Percentiles rank a stretch among this genome's conserved stretches.
Conservation (phyloP, 2,797 vertebrate genomes). For the Enteromius fasciolatus region DNA sequence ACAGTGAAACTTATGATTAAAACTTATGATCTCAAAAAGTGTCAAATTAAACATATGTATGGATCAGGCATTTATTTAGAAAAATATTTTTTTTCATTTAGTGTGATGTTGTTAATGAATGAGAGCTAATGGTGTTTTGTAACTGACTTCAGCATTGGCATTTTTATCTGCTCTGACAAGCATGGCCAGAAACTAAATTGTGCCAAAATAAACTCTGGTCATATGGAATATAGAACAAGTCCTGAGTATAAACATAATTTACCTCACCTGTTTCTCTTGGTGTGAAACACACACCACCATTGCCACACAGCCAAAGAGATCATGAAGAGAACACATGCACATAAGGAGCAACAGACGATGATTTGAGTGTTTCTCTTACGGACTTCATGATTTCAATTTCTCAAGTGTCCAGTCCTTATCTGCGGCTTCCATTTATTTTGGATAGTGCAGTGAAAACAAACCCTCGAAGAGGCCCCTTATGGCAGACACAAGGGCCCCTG, state of each 20-base stretch:
- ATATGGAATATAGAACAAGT: not conserved
- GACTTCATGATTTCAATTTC: conserved; percentile 25
- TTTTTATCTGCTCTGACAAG: conserved; percentile 2
- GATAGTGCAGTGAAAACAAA: conserved; percentile 44
- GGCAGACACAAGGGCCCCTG: conserved; percentile 65
- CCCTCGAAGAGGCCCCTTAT: conserved; percentile 50
- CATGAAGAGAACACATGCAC: not conserved
- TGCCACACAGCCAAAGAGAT: not conserved
- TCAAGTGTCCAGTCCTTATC: conserved; percentile 44
- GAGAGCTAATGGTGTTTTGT: not conserved
- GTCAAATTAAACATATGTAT: not conserved
- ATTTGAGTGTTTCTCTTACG: conserved; percentile 12
- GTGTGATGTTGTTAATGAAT: not conserved
- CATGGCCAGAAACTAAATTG: conserved; percentile 10
- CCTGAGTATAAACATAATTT: conserved; percentile 17
- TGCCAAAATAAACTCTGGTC: not conserved
- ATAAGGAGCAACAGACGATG: conserved; percentile 24
- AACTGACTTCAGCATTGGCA: not conserved
- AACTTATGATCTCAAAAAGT: not conserved
- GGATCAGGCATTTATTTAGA: not conserved
- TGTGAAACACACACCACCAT: not conserved
- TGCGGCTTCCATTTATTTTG: conserved; percentile 52
- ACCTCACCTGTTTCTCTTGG: conserved; percentile 20
- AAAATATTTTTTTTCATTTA: not conserved
- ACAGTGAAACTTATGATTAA: not conserved